Evolutionary conservation across 2,797 vertebrate species (phyloP), one percentile per base, ranked within the genome.

Genomic region (Naso thynnoides): DNA sequence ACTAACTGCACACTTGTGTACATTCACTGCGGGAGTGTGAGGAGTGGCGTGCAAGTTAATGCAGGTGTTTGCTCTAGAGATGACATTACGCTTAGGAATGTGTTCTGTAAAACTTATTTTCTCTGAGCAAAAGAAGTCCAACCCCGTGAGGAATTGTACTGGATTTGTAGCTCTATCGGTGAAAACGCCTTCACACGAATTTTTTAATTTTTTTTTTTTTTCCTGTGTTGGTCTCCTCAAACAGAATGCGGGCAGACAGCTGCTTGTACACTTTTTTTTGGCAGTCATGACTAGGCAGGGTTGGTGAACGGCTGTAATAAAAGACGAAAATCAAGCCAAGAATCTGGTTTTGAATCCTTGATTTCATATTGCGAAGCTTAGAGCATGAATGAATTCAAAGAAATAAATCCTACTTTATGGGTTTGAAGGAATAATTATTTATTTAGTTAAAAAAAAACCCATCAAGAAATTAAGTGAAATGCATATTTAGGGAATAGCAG

Each of bases 1-100:
- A 84, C 77, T 65, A 68, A 82, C 31, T 41, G 44, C 38, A 74
- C 31, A 14, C 64, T 38, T 14, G 18, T 26, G 42, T 29, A 45
- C 58, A 60, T 29, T 29, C 24, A 19, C 18, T 14, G 16, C 23
- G 39, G 64, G 57, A 45, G 59, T 10, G 44, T 62, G 38, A 36
- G 56, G 63, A 31, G 49, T 27, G 41, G 49, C 21, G 26, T 7
- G 31, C 61, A 68, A 58, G 68, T 73, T n/a, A 7, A 19, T 55
- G 19, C 81, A 60, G 57, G 57, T 54, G 36, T 44, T 72, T 36
- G 3, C 31, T 65, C 6, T 4, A 3, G 4, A 38, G 8, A 61
- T 48, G 47, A 67, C 23, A 2, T 11, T 0, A 15, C 29, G 5
- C 4, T 16, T 1, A 42, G 49, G 50, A 73, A 59, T 63, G 57